A percentile compares a stretch with the other conserved stretches of the same genome.
These are phyloP conservation scores for Venturia canescens DNA, from an alignment of 1,140 invertebrate species.

Conservation along the genomic window DNA sequence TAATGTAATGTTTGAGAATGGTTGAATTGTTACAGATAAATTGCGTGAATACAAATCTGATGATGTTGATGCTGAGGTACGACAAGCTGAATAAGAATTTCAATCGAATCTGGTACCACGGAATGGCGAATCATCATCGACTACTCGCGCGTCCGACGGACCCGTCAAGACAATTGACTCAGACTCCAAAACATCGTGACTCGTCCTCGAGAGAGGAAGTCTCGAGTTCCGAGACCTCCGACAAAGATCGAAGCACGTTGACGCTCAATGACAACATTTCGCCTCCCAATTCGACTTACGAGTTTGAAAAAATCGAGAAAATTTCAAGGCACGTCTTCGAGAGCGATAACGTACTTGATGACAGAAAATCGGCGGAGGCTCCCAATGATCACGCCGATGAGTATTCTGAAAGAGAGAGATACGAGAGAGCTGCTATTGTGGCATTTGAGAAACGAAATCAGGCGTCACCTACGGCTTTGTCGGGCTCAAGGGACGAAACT, in stretches of 20 bases:
- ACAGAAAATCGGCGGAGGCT: background rate
- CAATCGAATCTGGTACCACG: slow-evolving; percentile 47
- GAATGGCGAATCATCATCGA: background rate
- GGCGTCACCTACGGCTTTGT: slow-evolving; percentile 45
- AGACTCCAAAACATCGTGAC: slow-evolving; percentile 11
- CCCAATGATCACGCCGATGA: background rate
- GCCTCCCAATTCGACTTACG: background rate
- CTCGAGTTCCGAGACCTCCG: background rate
- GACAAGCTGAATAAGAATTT: slow-evolving; percentile 59
- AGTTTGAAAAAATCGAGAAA: background rate
- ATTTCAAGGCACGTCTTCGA: background rate
- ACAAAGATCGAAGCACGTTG: background rate
- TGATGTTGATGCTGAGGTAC: slow-evolving; percentile 59
- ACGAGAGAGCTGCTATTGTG: slow-evolving; percentile 49
- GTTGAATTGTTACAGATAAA: slow-evolving; percentile 61
- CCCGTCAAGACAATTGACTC: background rate
- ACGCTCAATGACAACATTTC: background rate
- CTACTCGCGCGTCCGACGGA: background rate
- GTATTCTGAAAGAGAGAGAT: slow-evolving; percentile 37
- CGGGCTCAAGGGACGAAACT: slow-evolving; percentile 19
- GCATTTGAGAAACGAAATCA: slow-evolving; percentile 52
- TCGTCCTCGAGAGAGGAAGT: background rate
- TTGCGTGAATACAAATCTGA: slow-evolving; percentile 58
- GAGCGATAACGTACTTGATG: background rate
- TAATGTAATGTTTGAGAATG: too few relatives aligned